Base-by-base conservation (phyloP, 2,888 invertebrate species). In the Athrips mouffetella region DNA sequence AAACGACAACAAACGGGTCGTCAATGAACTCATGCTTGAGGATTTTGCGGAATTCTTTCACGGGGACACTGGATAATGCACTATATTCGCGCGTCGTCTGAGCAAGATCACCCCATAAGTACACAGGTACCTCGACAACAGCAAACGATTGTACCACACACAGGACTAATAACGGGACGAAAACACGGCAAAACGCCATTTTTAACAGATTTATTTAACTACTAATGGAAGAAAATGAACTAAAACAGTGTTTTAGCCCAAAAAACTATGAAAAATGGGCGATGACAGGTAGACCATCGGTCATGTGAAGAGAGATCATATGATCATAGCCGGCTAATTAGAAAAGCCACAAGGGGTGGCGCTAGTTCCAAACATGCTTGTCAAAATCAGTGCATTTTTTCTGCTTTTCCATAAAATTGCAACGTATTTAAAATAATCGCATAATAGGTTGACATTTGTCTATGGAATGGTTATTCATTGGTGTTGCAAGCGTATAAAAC, bases 221-320 rank as follows among this genome's bases (percentile, higher is more conserved):
- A 70, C 71, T 78, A 79, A 55, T 78, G 79, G 76, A 83, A 76
- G 76, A 82, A 73, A 69, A 58, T 51, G 67, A 72, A 77, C 72
- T 80, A 76, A 76, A 78, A 70, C 67, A 65, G 45, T 65, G 60
- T 70, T 77, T 76, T 68, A 71, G 73, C 65, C 76, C 76, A 59
- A 65, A 65, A 74, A 66, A 72, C 73, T 70, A 71, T 61, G 60
- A 69, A 64, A 76, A 75, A 73, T 73, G 75, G 74, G 71, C 76
- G 73, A 80, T 71, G 75, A 73, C 76, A 74, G 78, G 29, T 60
- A 62, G 73, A 79, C 70, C 78, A 77, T 76, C 61, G 77, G 80
- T 89, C 89, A 89, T 87, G 88, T 88, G 89, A 86, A 86, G 77
- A 73, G 69, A 74, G 82, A 83, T 87, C 86, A 87, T 87, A 87